Percentiles rank a stretch among this genome's conserved stretches.
These are phyloP conservation scores for Agriopis marginaria DNA, from an alignment of 2,888 invertebrate species.

Conservation along the genomic window DNA sequence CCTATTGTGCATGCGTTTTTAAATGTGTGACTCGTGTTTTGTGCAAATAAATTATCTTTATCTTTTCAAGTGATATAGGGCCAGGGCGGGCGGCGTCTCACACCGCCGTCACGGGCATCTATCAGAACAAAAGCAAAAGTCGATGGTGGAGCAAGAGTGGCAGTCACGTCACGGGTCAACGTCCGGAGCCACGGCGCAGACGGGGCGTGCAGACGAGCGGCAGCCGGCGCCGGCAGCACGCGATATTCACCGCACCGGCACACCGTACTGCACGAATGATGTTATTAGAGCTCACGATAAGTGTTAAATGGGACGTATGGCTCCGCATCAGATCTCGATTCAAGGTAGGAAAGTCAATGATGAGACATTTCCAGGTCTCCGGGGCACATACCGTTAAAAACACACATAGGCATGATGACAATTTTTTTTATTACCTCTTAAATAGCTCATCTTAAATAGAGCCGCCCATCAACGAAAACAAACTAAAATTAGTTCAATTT, in stretches of 20 bases:
- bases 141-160: slow-evolving; percentile 44
- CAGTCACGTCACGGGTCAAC: slow-evolving; percentile 48
- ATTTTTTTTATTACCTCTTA: too few species aligned
- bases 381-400: too few species aligned
- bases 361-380: neutral
- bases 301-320: slow-evolving; percentile 20
- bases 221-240: slow-evolving; percentile 37
- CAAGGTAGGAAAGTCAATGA: slow-evolving; percentile 1
- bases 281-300: slow-evolving; percentile 18
- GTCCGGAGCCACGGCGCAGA: slow-evolving; percentile 46
- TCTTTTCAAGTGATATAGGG: neutral
- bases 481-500: too few species aligned
- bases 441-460: too few species aligned
- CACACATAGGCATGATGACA: too few species aligned
- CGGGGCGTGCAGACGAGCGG: slow-evolving; percentile 57
- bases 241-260: slow-evolving; percentile 5
- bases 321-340: slow-evolving; percentile 11
- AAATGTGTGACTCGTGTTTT: too few species aligned
- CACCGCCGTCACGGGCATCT: slow-evolving; percentile 31
- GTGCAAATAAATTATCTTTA: too few species aligned
- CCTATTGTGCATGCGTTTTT: too few species aligned
- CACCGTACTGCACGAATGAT: slow-evolving; percentile 23
- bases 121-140: slow-evolving; percentile 52
- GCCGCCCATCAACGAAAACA: too few species aligned
- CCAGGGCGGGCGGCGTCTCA: slow-evolving; percentile 1